Evolutionary conservation across 2,888 invertebrate species (phyloP).

Genomic region (Athetis lepigone): DNA sequence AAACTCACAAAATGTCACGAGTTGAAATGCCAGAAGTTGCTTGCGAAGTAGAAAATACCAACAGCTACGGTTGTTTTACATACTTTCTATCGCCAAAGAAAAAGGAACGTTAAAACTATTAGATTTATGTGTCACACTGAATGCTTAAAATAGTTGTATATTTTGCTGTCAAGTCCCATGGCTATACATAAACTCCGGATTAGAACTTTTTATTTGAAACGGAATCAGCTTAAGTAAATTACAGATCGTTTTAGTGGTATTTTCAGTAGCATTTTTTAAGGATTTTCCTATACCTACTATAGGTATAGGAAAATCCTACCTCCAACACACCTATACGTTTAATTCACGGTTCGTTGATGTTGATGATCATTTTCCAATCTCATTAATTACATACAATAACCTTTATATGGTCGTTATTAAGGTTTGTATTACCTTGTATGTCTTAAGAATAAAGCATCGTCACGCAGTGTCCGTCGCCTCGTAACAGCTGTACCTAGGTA

Average conservation of each 20-base stretch:
- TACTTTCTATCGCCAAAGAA: constrained; percentile 37
- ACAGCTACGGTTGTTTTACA: constrained; percentile 40
- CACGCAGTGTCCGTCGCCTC: constrained; percentile 46
- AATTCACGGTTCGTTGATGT: constrained; percentile 34
- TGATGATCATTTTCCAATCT: constrained; percentile 22
- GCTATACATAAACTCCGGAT: constrained; percentile 8
- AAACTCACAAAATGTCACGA: constrained; percentile 41
- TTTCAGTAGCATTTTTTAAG: constrained; percentile 25
- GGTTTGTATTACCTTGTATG: constrained; percentile 29
- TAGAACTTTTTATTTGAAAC: constrained; percentile 22
- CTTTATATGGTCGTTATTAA: constrained; percentile 9
- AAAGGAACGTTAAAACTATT: constrained; percentile 40
- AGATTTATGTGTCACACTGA: constrained; percentile 46
- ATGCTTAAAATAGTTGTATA: constrained; percentile 23
- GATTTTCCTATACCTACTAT: constrained; percentile 15
- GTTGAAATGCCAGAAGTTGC: constrained; percentile 48
- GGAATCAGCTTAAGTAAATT: background rate
- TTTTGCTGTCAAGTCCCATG: constrained; percentile 30
- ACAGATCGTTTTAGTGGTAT: background rate
- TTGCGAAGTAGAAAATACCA: constrained; percentile 30
- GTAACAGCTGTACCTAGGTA: constrained; percentile 61
- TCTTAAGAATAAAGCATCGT: constrained; percentile 23
- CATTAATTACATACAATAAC: constrained; percentile 13
- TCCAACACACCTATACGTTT: constrained; percentile 9
- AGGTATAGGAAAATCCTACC: too few relatives aligned